Evolutionary conservation across 2,888 invertebrate genomes (phyloP), one percentile per base, ranked within the genome.

Genomic region (Andrena haemorrhoa): DNA sequence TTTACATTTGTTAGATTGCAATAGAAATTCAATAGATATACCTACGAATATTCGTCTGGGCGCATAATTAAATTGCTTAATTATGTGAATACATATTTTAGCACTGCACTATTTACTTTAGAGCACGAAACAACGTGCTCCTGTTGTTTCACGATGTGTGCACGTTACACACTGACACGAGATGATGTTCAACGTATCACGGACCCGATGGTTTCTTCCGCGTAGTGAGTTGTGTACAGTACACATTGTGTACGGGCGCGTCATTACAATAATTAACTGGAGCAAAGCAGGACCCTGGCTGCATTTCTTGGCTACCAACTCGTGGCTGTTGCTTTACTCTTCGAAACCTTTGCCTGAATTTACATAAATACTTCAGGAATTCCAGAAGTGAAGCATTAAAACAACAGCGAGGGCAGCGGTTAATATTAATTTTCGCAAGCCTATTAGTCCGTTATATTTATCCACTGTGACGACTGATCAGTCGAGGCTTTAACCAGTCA

Each of bases 361-460:
- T 91, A 89, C 90, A 92, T 91, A 91, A 91, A 86, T 88, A 90
- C 87, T 87, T 89, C 86, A 89, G 89, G 89, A 90, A 90, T 89
- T 90, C 85, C 89, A 88, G 86, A 84, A 71, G 41, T 75, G 80
- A 83, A 78, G 80, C 82, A 87, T 89, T 89, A 87, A 89, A 88
- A 68, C 70, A 35, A 64, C 64, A 77, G 68, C 63, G 64, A 26
- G 49, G 66, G 61, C 65, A 53, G 56, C 53, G 51, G 56, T 64
- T 74, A 58, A 74, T 63, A 79, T 70, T 84, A 86, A 86, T 73
- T 33, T 20, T 7, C 20, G 16, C 72, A 16, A 33, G 64, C 69
- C 60, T 72, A 41, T 49, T 81, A 60, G 35, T 31, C 53, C 65
- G 60, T 49, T 65, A 47, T 41, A 41, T 41, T 16, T 16, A 41